These are phyloP conservation scores for Drosophila chauvacae DNA, from an alignment of 1,140 invertebrate genomes.

Conservation along the genomic window DNA sequence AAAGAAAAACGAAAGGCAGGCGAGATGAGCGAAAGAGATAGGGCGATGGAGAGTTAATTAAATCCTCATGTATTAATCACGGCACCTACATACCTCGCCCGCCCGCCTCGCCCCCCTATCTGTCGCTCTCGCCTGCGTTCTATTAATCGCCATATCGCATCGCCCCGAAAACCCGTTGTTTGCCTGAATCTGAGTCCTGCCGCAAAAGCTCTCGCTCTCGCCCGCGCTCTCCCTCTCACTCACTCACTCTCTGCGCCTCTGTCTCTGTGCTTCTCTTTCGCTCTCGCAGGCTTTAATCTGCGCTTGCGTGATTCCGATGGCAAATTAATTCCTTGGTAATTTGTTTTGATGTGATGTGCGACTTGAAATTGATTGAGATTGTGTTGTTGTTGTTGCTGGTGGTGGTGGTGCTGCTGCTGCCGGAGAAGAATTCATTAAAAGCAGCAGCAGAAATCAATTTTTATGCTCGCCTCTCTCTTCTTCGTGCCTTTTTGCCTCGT, in stretches of 20 bases:
- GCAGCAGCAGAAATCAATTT: conserved; percentile 81
- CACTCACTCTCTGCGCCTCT: conserved; percentile 8
- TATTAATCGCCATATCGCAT: conserved; percentile 68
- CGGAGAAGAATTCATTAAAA: conserved; percentile 72
- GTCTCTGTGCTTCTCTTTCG: conserved; percentile 19
- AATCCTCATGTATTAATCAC: conserved; percentile 84
- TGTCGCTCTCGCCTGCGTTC: conserved; percentile 35
- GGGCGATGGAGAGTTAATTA: conserved; percentile 78
- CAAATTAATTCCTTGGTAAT: conserved; percentile 84
- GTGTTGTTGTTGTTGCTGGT: conserved; percentile 68
- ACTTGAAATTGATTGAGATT: conserved; percentile 84
- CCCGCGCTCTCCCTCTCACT: background rate
- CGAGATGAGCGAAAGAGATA: conserved; percentile 61
- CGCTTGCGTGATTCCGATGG: conserved; percentile 84
- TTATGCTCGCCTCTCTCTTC: conserved; percentile 58
- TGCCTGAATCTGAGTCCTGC: conserved; percentile 21
- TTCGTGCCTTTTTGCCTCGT: conserved; percentile 22
- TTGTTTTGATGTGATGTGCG: conserved; percentile 84
- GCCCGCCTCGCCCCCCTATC: background rate
- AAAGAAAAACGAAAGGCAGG: conserved; percentile 22
- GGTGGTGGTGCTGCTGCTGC: conserved; percentile 16
- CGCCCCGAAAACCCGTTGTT: conserved; percentile 58
- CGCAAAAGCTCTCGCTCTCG: conserved; percentile 21
- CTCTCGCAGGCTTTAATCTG: conserved; percentile 48
- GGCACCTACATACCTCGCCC: conserved; percentile 51